Conservation (phyloP, 2,888 invertebrate genomes). For the Nemotelus nigrinus region DNA sequence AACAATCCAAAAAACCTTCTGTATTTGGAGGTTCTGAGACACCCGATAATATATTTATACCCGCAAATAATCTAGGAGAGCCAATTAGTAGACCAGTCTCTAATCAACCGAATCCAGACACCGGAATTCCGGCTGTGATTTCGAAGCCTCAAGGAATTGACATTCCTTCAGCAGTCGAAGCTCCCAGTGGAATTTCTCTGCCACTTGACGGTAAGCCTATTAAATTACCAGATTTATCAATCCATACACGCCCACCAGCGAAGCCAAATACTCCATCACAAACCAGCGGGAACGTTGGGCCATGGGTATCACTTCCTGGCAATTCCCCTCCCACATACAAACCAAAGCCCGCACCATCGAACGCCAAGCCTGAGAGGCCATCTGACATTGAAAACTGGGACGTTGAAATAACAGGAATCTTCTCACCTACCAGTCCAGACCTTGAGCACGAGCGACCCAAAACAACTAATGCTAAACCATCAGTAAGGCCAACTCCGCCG, state of each 20-base stretch:
- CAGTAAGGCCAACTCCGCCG: not conserved
- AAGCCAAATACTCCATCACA: not conserved
- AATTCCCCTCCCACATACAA: not conserved
- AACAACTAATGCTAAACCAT: constrained; percentile 11
- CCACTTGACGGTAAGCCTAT: not conserved
- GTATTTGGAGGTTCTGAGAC: not conserved
- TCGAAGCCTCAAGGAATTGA: not conserved
- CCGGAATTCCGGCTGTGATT: not conserved
- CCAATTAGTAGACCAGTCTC: not conserved
- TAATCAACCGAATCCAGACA: too few species aligned
- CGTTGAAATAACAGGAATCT: too few species aligned
- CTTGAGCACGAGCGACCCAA: constrained; percentile 1
- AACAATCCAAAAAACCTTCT: not conserved
- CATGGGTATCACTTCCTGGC: not conserved
- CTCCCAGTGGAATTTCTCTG: not conserved
- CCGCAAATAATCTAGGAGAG: constrained; percentile 24
- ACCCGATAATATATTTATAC: constrained; percentile 4
- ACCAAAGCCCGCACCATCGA: not conserved
- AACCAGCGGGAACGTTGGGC: not conserved
- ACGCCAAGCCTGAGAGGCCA: not conserved
- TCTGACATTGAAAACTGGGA: not conserved
- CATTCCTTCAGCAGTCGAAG: not conserved
- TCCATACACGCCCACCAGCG: not conserved
- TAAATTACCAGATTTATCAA: not conserved
- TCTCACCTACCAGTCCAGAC: not conserved